Conservation (phyloP, 1,140 invertebrate species). For the Aleiodes sp. region DNA sequence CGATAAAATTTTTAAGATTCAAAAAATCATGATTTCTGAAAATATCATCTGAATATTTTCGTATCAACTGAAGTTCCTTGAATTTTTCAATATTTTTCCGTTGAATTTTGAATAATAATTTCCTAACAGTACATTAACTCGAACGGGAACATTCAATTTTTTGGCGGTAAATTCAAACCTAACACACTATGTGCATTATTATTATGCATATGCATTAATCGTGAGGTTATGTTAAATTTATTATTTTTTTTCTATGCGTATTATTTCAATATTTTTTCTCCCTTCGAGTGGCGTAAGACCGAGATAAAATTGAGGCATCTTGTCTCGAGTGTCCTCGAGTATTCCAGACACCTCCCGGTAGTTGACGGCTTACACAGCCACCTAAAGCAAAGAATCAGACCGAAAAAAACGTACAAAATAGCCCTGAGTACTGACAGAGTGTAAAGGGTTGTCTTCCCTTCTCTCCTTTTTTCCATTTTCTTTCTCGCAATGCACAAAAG, state of each 20-base stretch:
- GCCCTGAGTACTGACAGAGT: slow-evolving; percentile 7
- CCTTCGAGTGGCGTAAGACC: too few species aligned
- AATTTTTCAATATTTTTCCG: too few species aligned
- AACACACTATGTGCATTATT: too few species aligned
- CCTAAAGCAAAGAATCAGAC: neutral
- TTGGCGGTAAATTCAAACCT: too few species aligned
- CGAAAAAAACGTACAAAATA: neutral
- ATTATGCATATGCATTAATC: too few species aligned
- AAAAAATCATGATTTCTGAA: neutral
- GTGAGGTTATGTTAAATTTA: too few species aligned
- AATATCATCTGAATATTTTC: neutral
- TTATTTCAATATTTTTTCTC: too few species aligned
- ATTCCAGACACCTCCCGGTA: neutral
- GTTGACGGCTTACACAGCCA: neutral
- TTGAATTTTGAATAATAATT: too few species aligned
- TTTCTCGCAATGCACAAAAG: neutral
- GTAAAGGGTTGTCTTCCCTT: neutral
- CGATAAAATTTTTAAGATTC: neutral
- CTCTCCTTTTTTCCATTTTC: neutral
- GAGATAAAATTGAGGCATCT: slow-evolving; percentile 2
- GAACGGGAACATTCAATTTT: too few species aligned
- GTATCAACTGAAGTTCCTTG: too few species aligned
- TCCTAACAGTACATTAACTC: too few species aligned
- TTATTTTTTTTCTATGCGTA: too few species aligned
- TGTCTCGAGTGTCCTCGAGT: neutral